A percentile compares a stretch with the other conserved stretches of the same genome.
These are phyloP conservation scores for Tigriopus californicus DNA, from an alignment of 2,888 invertebrate species.

Conservation along the genomic window DNA sequence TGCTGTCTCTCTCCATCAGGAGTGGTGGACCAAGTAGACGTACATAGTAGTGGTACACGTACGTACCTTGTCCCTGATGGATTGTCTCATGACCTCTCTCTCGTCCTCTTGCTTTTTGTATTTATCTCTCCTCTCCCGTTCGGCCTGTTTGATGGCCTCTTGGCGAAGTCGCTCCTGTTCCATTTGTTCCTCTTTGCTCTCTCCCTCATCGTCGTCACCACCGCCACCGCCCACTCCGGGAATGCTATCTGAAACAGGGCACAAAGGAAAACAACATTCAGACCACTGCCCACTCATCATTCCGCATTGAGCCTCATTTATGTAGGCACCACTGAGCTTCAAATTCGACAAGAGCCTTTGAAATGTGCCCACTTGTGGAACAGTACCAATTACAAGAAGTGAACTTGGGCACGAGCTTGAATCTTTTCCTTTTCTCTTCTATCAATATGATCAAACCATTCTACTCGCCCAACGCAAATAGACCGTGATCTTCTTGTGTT, in stretches of 20 bases:
- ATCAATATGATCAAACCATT: no score
- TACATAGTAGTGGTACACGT: no score
- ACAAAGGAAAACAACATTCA: background rate
- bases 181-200: slow-evolving; percentile 94
- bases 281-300: background rate
- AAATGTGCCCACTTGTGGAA: no score
- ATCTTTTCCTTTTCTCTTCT: no score
- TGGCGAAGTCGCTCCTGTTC: slow-evolving; percentile 93
- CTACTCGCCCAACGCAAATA: no score
- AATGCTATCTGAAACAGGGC: slow-evolving; percentile 13
- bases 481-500: no score
- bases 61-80: slow-evolving; percentile 92
- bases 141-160: slow-evolving; percentile 93
- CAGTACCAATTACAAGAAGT: no score
- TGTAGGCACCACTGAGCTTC: background rate
- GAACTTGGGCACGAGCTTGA: no score
- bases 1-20: no score
- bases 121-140: slow-evolving; percentile 95
- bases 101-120: slow-evolving; percentile 99
- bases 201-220: slow-evolving; percentile 48
- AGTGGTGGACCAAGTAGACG: no score
- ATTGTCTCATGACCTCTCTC: slow-evolving; percentile 95
- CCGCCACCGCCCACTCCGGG: slow-evolving; percentile 49
- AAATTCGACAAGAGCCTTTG: no score
- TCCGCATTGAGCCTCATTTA: no score